A percentile compares a stretch with the other conserved stretches of the same genome.
These are phyloP conservation scores for Sebastes alutus DNA, from an alignment of 2,797 vertebrate species.

Conservation along the genomic window DNA sequence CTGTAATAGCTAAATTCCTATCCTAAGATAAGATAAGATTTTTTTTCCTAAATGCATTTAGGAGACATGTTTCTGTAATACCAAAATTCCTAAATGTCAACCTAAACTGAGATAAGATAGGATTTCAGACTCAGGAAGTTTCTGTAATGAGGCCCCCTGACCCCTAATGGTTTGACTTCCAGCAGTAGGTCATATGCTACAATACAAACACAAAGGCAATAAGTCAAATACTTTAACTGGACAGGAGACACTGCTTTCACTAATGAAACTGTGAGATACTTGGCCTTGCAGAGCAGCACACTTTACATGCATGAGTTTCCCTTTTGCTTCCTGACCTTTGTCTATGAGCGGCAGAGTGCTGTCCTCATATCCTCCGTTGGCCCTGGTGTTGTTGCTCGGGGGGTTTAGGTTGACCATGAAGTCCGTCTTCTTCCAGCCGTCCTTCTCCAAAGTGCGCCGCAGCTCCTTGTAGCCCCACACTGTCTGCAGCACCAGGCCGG, in stretches of 20 bases:
- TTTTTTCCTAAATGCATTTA: no score
- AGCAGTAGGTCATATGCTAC: not conserved
- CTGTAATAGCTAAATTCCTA: no score
- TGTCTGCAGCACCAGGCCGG: slow-evolving; percentile 91
- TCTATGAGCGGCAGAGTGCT: slow-evolving; percentile 95
- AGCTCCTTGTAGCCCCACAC: slow-evolving; percentile 96
- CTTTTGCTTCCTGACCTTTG: slow-evolving; percentile 75
- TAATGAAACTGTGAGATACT: not conserved
- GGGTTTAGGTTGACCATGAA: slow-evolving; percentile 92
- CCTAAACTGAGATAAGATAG: no score
- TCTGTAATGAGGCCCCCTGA: no score
- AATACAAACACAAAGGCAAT: not conserved
- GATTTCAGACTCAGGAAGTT: no score
- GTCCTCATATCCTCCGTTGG: slow-evolving; percentile 92
- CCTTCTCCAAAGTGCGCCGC: slow-evolving; percentile 93
- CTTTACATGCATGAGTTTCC: not conserved
- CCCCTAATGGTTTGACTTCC: not conserved
- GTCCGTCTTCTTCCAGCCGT: slow-evolving; percentile 98
- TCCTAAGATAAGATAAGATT: no score
- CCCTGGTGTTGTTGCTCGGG: slow-evolving; percentile 80
- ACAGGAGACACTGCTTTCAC: not conserved
- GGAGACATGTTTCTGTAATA: no score
- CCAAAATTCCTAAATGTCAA: no score
- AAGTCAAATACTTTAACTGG: not conserved
- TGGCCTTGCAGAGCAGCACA: not conserved